Conservation (phyloP, 1,140 invertebrate species). For the Eriocheir sinensis region DNA sequence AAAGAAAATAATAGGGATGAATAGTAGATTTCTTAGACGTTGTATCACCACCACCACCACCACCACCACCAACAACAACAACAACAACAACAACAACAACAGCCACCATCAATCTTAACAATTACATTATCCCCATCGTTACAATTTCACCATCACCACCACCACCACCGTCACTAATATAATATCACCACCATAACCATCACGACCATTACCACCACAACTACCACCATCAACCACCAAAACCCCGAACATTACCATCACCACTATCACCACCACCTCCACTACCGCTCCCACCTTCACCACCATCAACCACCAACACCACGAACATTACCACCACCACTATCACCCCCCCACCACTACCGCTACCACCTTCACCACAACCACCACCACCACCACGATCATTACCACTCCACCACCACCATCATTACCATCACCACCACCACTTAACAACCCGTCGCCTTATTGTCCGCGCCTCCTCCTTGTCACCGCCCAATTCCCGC, state of each 20-base stretch:
- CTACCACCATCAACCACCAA: background rate
- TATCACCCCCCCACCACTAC: background rate
- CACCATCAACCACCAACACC: too few relatives aligned
- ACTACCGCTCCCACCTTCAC: background rate
- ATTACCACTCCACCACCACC: background rate
- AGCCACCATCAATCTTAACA: background rate
- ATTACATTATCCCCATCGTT: background rate
- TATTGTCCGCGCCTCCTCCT: background rate
- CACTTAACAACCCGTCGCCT: background rate
- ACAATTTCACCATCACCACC: background rate
- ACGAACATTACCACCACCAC: background rate
- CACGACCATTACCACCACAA: background rate
- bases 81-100: too few relatives aligned
- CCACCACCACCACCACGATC: background rate
- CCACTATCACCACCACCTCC: background rate
- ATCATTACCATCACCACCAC: background rate
- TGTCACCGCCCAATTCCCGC: slow-evolving; percentile 36
- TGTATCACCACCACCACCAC: too few relatives aligned
- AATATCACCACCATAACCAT: background rate
- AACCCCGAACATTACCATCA: background rate
- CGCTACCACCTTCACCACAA: background rate
- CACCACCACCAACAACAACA: too few relatives aligned
- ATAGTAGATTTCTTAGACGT: background rate
- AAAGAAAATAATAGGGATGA: background rate
- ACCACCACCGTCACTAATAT: background rate